Conservation (phyloP, 2,797 vertebrate species). For the Apogon talboti region DNA sequence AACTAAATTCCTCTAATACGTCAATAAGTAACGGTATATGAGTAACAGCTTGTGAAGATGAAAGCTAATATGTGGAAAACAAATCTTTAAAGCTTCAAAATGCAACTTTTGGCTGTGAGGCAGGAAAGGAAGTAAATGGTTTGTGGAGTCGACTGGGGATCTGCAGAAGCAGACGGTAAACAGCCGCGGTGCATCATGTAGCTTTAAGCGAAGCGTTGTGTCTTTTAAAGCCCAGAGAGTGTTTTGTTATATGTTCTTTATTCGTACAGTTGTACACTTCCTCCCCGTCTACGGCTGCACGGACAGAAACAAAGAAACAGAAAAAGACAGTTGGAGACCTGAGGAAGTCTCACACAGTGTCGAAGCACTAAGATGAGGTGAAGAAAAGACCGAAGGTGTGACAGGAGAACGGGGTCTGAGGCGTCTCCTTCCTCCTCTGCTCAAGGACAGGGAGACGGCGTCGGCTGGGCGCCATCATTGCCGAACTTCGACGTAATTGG, state of each 20-base stretch:
- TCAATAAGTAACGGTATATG: constrained; percentile 13
- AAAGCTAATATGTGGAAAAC: constrained; percentile 1
- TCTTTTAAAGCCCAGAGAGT: constrained; percentile 3
- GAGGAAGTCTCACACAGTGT: constrained; percentile 54
- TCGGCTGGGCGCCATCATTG: constrained; percentile 76
- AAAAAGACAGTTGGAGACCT: constrained; percentile 48
- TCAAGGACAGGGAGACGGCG: constrained; percentile 32
- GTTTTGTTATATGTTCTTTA: background rate
- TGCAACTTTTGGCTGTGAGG: constrained; percentile 3
- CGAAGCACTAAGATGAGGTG: constrained; percentile 46
- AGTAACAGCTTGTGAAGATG: constrained; percentile 10
- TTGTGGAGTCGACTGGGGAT: background rate
- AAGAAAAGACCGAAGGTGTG: constrained; percentile 26
- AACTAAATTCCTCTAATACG: constrained; percentile 29
- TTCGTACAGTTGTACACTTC: background rate
- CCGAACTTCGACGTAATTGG: constrained; percentile 95
- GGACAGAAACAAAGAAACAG: background rate
- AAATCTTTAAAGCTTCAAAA: constrained; percentile 13
- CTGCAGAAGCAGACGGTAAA: background rate
- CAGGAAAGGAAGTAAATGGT: background rate
- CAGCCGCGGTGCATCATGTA: background rate
- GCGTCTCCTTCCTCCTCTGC: constrained; percentile 46
- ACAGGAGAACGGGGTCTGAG: constrained; percentile 19
- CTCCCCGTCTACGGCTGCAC: constrained; percentile 18
- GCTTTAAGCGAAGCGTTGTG: constrained; percentile 18